Conservation (phyloP, 2,888 invertebrate genomes). For the Parnassius mnemosyne region DNA sequence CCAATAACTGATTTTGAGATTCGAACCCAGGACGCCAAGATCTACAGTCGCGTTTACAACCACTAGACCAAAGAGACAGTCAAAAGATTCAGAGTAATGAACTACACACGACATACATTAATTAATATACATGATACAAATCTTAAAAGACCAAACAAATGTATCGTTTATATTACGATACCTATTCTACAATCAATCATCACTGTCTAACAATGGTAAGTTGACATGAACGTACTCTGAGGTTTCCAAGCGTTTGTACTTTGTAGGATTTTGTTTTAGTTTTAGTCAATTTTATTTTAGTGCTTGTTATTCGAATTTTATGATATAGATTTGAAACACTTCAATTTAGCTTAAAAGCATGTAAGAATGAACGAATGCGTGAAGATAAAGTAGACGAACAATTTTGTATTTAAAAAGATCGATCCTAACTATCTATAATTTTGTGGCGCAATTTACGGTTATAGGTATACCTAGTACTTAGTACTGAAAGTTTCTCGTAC, state of each 20-base stretch:
- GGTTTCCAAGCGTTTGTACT: slow-evolving; percentile 7
- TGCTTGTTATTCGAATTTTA: no score
- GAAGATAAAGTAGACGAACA: no score
- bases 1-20: no score
- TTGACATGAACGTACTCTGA: slow-evolving; percentile 11
- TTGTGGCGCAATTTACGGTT: no score
- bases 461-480: no score
- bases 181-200: slow-evolving; percentile 19
- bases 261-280: slow-evolving; percentile 6
- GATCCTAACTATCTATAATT: no score
- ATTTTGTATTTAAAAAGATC: no score
- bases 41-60: background rate
- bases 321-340: no score
- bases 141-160: slow-evolving; percentile 20
- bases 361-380: no score
- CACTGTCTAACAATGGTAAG: slow-evolving; percentile 19
- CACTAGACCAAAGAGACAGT: background rate
- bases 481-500: no score
- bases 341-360: no score
- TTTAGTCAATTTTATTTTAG: no score
- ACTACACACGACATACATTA: background rate
- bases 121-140: slow-evolving; percentile 16
- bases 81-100: background rate
- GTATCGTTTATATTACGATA: slow-evolving; percentile 20
- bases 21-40: background rate